A percentile compares a stretch with the other conserved stretches of the same genome.
Conservation (phyloP, 2,888 invertebrate genomes). For the Lepetodrilus schrolli region DNA sequence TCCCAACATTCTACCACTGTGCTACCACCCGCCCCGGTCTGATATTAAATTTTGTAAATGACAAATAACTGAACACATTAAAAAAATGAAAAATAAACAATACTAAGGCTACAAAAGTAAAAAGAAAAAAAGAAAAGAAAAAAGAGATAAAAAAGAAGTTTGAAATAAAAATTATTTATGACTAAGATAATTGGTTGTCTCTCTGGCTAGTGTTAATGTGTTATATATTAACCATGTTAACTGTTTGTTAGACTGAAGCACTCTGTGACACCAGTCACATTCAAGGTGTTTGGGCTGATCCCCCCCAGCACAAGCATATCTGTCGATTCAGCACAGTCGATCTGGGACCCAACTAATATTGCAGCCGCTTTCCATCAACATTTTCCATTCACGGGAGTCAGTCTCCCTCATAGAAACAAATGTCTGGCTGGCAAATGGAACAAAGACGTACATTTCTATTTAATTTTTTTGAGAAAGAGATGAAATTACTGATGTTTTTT, state of each 20-base stretch:
- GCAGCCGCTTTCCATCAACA: background rate
- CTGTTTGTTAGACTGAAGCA: background rate
- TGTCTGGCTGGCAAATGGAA: too few species aligned
- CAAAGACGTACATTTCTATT: too few species aligned
- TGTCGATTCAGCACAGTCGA: slow-evolving; percentile 23
- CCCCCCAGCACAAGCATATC: background rate
- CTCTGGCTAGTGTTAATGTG: slow-evolving; percentile 12
- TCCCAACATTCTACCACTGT: too few species aligned
- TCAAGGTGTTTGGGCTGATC: background rate
- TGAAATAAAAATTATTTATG: background rate
- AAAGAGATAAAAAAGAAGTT: background rate
- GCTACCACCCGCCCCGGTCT: too few species aligned
- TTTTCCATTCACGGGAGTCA: slow-evolving; percentile 5
- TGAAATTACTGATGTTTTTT: too few species aligned
- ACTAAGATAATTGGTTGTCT: background rate
- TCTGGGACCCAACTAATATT: background rate
- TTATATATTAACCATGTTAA: slow-evolving; percentile 20
- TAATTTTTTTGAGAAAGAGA: too few species aligned
- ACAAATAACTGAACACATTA: background rate
- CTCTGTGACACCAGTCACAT: background rate
- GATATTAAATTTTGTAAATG: background rate
- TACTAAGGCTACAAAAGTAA: background rate
- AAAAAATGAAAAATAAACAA: background rate
- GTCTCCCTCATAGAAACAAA: too few species aligned
- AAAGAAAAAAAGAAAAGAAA: background rate